phyloP scores from a whole-genome alignment of 2,888 invertebrate species.

The Eristalinus aeneus region DNA sequence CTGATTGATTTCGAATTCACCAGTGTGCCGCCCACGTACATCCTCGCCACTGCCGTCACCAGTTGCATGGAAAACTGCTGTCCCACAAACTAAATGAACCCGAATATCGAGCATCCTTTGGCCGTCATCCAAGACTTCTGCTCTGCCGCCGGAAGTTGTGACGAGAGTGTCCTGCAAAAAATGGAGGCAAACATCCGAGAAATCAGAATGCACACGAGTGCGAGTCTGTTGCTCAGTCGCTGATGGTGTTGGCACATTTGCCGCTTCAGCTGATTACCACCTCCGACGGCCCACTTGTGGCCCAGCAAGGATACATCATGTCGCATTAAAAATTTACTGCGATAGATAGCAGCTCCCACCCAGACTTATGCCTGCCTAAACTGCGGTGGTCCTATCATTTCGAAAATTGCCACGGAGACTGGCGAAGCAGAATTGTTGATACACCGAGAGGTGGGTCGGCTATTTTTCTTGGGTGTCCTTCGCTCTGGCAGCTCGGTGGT shows the following conservation, averaged over 20 bases:
- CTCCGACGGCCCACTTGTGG: neutral
- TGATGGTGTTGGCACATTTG: constrained; percentile 58
- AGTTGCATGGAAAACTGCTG: constrained; percentile 42
- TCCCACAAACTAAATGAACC: constrained; percentile 46
- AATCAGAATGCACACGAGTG: constrained; percentile 30
- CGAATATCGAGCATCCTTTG: constrained; percentile 35
- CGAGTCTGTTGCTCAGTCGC: constrained; percentile 32
- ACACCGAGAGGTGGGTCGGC: neutral
- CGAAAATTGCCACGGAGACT: constrained; percentile 38
- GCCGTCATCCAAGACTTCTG: constrained; percentile 51
- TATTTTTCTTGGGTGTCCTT: neutral
- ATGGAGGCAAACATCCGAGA: constrained; percentile 25
- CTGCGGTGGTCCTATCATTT: constrained; percentile 29
- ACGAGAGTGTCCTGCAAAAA: constrained; percentile 21
- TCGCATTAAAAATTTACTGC: constrained; percentile 52
- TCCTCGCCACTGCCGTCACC: neutral
- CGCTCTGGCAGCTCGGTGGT: neutral
- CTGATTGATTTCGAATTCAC: constrained; percentile 42
- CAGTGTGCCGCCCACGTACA: neutral
- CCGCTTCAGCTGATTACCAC: constrained; percentile 56
- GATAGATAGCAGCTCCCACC: neutral
- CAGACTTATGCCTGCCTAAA: too few relatives aligned
- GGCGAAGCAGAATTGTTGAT: neutral
- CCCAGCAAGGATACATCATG: constrained; percentile 19
- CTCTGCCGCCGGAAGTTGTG: neutral